Evolutionary conservation across 2,797 vertebrate species (phyloP).

Genomic region (Acanthornis magna): DNA sequence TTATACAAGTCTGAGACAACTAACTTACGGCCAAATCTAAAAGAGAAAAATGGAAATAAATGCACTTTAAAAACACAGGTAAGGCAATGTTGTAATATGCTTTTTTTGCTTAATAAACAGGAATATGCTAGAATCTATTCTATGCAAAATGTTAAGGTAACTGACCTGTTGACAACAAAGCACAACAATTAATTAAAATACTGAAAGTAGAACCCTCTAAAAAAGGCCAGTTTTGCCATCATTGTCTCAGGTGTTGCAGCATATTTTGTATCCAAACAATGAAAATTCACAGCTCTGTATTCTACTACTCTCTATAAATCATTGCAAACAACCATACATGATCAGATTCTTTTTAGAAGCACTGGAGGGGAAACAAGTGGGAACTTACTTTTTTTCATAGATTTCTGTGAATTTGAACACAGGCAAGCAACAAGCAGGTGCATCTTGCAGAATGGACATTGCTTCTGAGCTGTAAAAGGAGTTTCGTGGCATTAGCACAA

Average conservation of each 20-base stretch:
- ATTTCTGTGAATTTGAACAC: constrained; percentile 94
- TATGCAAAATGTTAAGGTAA: neutral
- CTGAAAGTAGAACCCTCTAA: neutral
- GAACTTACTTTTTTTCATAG: constrained; percentile 93
- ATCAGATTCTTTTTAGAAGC: neutral
- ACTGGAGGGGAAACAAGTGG: neutral
- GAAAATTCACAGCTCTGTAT: neutral
- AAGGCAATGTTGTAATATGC: neutral
- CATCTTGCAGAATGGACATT: constrained; percentile 89
- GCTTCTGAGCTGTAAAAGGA: constrained; percentile 84
- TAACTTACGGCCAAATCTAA: constrained; percentile 88
- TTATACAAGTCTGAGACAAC: constrained; percentile 87
- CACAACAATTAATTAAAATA: neutral
- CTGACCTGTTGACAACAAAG: neutral
- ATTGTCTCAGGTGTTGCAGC: neutral
- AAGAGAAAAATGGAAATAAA: neutral
- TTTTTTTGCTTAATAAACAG: neutral
- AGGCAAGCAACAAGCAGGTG: constrained; percentile 93
- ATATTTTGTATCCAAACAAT: no score
- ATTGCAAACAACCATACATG: neutral
- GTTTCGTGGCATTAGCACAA: neutral
- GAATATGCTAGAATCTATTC: neutral
- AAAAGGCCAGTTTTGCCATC: neutral
- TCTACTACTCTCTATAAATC: neutral
- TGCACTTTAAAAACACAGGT: neutral